Conservation (phyloP, 2,113 vertebrate genomes). For the Semicossyphus pulcher region DNA sequence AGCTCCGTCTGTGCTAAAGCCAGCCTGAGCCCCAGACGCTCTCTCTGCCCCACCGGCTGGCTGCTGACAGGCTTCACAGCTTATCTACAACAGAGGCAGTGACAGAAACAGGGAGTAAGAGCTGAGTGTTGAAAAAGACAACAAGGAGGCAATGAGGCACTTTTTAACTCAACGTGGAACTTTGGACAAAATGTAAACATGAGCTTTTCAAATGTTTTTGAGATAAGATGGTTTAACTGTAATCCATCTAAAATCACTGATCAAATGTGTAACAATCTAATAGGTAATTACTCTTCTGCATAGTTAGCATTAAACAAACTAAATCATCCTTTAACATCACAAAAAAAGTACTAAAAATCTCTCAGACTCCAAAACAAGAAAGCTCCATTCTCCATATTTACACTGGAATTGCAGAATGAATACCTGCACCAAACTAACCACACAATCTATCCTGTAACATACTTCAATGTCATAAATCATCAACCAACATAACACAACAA, state of each 20-base stretch:
- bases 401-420: background rate
- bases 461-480: background rate
- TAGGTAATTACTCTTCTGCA: too few relatives aligned
- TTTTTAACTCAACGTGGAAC: background rate
- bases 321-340: too few relatives aligned
- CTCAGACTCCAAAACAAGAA: too few relatives aligned
- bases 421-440: background rate
- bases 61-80: conserved; percentile 63
- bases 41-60: conserved; percentile 50
- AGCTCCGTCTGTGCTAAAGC: conserved; percentile 46
- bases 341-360: background rate
- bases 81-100: conserved; percentile 70
- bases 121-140: conserved; percentile 7
- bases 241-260: background rate
- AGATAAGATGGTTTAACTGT: too few relatives aligned
- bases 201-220: too few relatives aligned
- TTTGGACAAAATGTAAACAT: background rate
- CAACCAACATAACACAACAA: conserved; percentile 11
- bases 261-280: background rate
- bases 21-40: conserved; percentile 39
- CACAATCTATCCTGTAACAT: background rate
- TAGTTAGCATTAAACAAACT: background rate
- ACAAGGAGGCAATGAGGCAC: background rate
- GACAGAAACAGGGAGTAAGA: conserved; percentile 45
- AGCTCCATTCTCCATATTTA: background rate